Conservation (phyloP, 2,888 invertebrate genomes). For the Brenthis hecate region DNA sequence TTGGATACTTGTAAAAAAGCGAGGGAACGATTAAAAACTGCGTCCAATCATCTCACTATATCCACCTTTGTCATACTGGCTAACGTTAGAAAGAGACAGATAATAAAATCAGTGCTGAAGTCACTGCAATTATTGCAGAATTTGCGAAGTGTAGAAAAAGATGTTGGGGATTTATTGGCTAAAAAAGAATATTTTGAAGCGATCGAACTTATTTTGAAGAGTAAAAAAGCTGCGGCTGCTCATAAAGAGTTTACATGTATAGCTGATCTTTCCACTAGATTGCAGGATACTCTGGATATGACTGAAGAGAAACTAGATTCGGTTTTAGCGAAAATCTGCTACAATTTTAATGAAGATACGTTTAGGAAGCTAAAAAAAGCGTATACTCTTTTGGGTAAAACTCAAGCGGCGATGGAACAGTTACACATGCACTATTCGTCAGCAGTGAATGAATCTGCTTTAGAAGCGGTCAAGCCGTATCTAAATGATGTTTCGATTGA, state of each 20-base stretch:
- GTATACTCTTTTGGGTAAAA: conserved; percentile 94
- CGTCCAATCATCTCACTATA: conserved; percentile 91
- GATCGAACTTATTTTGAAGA: conserved; percentile 93
- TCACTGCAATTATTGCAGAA: conserved; percentile 82
- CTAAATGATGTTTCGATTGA: conserved; percentile 57
- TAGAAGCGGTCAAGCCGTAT: conserved; percentile 82
- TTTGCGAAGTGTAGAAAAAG: conserved; percentile 90
- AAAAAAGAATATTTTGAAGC: conserved; percentile 95
- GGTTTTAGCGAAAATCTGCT: conserved; percentile 89
- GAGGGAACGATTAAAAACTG: conserved; percentile 87
- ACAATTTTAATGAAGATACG: conserved; percentile 88
- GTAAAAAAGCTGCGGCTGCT: conserved; percentile 91
- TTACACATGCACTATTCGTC: conserved; percentile 97
- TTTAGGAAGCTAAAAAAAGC: conserved; percentile 94
- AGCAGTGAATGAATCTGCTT: conserved; percentile 92
- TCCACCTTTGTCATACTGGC: conserved; percentile 94
- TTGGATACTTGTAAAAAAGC: conserved; percentile 88
- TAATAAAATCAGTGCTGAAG: conserved; percentile 89
- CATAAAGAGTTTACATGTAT: conserved; percentile 96
- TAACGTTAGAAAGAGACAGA: conserved; percentile 94
- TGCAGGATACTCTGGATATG: conserved; percentile 95
- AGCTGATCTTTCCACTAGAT: conserved; percentile 90
- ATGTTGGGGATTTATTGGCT: conserved; percentile 90
- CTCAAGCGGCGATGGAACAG: conserved; percentile 96
- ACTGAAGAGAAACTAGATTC: conserved; percentile 95